phyloP scores from a whole-genome alignment of 2,113 vertebrate genomes.

The Sturnira hondurensis region DNA sequence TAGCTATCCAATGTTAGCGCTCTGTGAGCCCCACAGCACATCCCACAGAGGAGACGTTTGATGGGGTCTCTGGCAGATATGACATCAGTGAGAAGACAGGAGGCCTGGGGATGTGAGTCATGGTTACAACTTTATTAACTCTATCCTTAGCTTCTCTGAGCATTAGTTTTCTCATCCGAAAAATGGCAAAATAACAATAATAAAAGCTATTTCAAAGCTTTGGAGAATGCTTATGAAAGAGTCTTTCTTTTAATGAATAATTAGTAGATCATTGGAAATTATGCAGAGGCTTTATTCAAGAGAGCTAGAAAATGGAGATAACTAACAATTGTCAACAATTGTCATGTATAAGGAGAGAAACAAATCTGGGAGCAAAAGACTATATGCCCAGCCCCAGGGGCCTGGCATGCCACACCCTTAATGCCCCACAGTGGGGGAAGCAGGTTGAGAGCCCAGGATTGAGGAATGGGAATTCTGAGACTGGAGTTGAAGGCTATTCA shows the following conservation, averaged over 20 bases:
- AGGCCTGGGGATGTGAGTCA: not conserved
- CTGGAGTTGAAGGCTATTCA: not conserved
- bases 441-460: not conserved
- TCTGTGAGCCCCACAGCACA: not conserved
- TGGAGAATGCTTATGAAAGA: not conserved
- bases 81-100: not conserved
- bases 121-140: not conserved
- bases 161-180: not conserved
- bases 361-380: not conserved
- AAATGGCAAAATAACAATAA: not conserved
- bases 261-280: not conserved
- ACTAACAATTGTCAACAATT: not conserved
- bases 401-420: not conserved
- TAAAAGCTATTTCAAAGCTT: not conserved
- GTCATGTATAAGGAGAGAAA: not conserved
- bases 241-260: not conserved
- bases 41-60: not conserved
- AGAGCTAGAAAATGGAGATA: not conserved
- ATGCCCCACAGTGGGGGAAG: not conserved
- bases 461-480: not conserved
- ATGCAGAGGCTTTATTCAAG: not conserved
- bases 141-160: not conserved
- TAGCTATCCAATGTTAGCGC: too few species aligned
- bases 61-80: fast-evolving
- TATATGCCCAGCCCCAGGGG: not conserved